Base-by-base conservation (phyloP, 2,113 vertebrate species). In the Atractosteus spatula region DNA sequence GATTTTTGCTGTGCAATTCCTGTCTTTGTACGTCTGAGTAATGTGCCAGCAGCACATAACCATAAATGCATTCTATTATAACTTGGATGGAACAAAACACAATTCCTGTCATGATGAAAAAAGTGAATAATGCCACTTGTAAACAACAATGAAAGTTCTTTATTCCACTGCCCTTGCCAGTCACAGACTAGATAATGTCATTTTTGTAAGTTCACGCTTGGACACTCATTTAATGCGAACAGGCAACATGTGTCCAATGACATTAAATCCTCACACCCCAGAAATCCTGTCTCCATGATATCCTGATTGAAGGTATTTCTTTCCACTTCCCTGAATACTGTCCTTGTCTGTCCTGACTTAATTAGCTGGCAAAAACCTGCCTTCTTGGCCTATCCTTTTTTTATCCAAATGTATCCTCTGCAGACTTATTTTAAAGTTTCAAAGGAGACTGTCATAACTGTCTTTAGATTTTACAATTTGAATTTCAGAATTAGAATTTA, bases 41-140 rank as follows among this genome's bases (percentile, higher is more conserved):
- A 51, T 51, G 47, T 10, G 3, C 43, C 29, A 29, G 29, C 29
- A 29, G 29, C 29, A 29, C 29, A 29, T 29, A 29, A 29, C 29
- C 29, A 29, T 29, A 29, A 29, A 29, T 29, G 29, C 29, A 29
- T 29, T 29, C 29, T 29, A n/a, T 7, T n/a, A 42, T 47, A 69
- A 79, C 80, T 77, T 80, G 80, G 62, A 68, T 29, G 55, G 10
- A 75, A 80, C 79, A 79, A 83, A 83, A 85, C 83, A 81, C 78
- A 75, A 72, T 17, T 68, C 73, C 82, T 83, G 74, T 74, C 62
- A 66, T 66, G 54, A 81, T 86, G 56, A 77, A 87, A 87, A 81
- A 87, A 86, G 80, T 80, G 87, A 78, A 76, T 43, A 16, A 62
- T 79, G 78, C 79, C 79, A 83, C 82, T 84, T 86, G 29, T 78